Evolutionary conservation across 2,113 vertebrate species (phyloP).

Genomic region (Nerophis ophidion): DNA sequence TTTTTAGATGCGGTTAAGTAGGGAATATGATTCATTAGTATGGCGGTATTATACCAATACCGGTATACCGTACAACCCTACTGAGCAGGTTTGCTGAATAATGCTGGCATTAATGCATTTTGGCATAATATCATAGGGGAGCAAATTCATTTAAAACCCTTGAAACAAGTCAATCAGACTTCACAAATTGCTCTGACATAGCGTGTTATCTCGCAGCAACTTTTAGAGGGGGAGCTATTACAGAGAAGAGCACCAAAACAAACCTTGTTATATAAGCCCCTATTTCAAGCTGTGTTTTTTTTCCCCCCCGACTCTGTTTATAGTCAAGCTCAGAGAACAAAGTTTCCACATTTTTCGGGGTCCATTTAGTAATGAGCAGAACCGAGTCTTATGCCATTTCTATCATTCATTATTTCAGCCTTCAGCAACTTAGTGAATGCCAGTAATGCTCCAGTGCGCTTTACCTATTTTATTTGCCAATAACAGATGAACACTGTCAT

Average conservation of each 20-base stretch:
- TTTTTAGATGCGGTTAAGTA: no score
- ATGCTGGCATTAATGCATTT: constrained; percentile 19
- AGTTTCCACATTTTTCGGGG: constrained; percentile 47
- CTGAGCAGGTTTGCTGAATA: neutral
- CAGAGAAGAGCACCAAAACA: constrained; percentile 15
- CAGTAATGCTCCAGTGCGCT: constrained; percentile 59
- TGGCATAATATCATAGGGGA: constrained; percentile 26
- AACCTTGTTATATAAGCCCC: constrained; percentile 38
- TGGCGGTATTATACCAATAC: no score
- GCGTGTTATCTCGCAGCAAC: constrained; percentile 18
- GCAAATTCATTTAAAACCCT: constrained; percentile 3
- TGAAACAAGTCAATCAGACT: constrained; percentile 40
- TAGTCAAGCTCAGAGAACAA: constrained; percentile 20
- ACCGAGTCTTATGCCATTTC: constrained; percentile 49
- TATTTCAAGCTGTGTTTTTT: constrained; percentile 26
- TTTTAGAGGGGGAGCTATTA: constrained; percentile 15
- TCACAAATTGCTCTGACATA: constrained; percentile 41
- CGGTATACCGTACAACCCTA: no score
- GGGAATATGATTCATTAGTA: no score
- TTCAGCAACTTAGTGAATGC: constrained; percentile 34
- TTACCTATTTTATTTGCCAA: constrained; percentile 60
- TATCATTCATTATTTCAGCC: constrained; percentile 63
- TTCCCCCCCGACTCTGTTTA: constrained; percentile 5
- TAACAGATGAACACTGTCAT: constrained; percentile 62
- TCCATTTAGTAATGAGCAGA: constrained; percentile 65